These are phyloP conservation scores for Adelognathus sp. DNA, from an alignment of 2,888 invertebrate species.

Conservation along the genomic window DNA sequence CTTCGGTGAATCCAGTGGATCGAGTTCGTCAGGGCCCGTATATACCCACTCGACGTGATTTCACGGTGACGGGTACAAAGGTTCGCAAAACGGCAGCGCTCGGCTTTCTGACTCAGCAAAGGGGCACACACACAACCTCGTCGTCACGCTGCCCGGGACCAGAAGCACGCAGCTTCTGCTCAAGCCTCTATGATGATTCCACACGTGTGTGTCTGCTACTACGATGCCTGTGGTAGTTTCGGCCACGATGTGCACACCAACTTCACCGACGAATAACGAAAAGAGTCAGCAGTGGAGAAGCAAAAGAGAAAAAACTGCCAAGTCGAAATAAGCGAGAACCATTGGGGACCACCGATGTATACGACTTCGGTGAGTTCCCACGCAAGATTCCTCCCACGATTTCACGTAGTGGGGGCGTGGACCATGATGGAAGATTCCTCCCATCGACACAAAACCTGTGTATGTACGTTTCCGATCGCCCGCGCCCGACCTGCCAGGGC, in stretches of 20 bases:
- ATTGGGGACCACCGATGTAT: conserved; percentile 31
- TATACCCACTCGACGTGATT: conserved; percentile 53
- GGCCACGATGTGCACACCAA: not conserved
- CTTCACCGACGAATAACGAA: conserved; percentile 10
- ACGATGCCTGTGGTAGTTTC: not conserved
- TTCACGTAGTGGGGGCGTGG: conserved; percentile 62
- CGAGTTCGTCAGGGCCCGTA: conserved; percentile 17
- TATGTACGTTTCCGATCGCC: conserved; percentile 57
- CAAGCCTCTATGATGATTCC: conserved; percentile 1
- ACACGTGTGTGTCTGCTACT: not conserved
- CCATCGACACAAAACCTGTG: conserved; percentile 47
- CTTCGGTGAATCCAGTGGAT: conserved; percentile 30
- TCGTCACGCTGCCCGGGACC: conserved; percentile 7
- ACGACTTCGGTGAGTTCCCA: conserved; percentile 66
- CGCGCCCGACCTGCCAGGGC: conserved; percentile 45
- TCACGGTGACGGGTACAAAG: conserved; percentile 56
- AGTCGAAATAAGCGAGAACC: conserved; percentile 45
- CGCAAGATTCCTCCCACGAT: conserved; percentile 73
- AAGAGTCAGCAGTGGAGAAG: conserved; percentile 12
- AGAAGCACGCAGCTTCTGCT: conserved; percentile 19
- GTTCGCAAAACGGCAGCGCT: conserved; percentile 50
- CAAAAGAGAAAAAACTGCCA: conserved; percentile 40
- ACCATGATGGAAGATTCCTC: conserved; percentile 63
- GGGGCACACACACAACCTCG: conserved; percentile 15
- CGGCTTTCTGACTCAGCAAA: conserved; percentile 57